Conservation (phyloP, 2,797 vertebrate genomes). For the Eptatretus atami region DNA sequence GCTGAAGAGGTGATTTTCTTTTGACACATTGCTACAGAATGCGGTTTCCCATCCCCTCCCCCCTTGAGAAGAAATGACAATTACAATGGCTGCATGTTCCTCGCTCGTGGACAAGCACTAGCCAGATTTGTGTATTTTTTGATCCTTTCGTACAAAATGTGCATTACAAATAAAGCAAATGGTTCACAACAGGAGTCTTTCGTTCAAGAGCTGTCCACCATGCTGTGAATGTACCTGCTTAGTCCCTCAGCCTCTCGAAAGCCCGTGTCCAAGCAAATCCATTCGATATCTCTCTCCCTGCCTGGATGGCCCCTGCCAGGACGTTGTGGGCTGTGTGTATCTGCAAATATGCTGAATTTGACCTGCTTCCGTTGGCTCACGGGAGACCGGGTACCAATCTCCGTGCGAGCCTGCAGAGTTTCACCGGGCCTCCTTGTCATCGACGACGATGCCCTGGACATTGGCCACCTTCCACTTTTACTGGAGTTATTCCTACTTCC, state of each 20-base stretch:
- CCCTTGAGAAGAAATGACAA: too few species aligned
- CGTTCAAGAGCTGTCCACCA: slow-evolving; percentile 31
- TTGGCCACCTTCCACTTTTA: too few species aligned
- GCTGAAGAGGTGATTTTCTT: too few species aligned
- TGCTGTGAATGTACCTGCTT: slow-evolving; percentile 72
- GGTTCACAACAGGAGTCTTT: too few species aligned
- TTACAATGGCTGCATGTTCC: too few species aligned
- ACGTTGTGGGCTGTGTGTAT: slow-evolving; percentile 46
- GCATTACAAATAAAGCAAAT: too few species aligned
- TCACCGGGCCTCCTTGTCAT: slow-evolving; percentile 18
- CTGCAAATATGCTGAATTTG: slow-evolving; percentile 90
- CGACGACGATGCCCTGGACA: too few species aligned
- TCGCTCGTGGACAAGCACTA: too few species aligned
- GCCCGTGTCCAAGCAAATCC: slow-evolving; percentile 86
- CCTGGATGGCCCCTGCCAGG: slow-evolving; percentile 59
- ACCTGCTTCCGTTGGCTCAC: slow-evolving; percentile 89
- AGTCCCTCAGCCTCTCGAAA: slow-evolving; percentile 64
- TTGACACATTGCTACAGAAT: too few species aligned
- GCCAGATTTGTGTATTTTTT: too few species aligned
- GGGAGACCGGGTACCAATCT: slow-evolving; percentile 57
- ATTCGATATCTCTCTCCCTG: slow-evolving; percentile 79
- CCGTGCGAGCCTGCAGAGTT: slow-evolving; percentile 32
- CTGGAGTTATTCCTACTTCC: slow-evolving; percentile 19
- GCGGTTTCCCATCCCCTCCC: too few species aligned
- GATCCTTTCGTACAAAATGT: too few species aligned